phyloP scores from a whole-genome alignment of 2,113 vertebrate species.

The Stercorarius parasiticus region DNA sequence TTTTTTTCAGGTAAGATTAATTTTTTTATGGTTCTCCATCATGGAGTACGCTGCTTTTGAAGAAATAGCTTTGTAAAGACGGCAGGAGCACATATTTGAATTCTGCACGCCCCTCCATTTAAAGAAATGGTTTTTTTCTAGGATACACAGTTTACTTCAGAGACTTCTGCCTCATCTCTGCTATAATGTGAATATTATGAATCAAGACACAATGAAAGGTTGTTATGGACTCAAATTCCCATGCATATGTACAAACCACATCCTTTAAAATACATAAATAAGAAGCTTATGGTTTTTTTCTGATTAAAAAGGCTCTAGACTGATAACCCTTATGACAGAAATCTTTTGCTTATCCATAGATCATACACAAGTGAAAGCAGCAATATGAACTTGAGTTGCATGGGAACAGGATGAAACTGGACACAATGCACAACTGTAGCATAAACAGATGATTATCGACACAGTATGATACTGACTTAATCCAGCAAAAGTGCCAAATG shows the following conservation, averaged over 20 bases:
- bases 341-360: neutral
- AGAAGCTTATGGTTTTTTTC: neutral
- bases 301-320: neutral
- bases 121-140: neutral
- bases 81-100: neutral
- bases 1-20: neutral
- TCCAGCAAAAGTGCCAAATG: neutral
- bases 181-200: neutral
- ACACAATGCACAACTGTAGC: neutral
- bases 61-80: neutral
- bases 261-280: neutral
- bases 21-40: conserved; percentile 26
- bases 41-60: neutral
- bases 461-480: neutral
- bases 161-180: neutral
- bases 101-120: neutral
- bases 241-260: neutral
- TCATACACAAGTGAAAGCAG: neutral
- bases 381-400: neutral
- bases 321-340: neutral
- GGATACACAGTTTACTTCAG: neutral
- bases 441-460: neutral
- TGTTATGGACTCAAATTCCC: neutral
- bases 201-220: neutral
- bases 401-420: conserved; percentile 8